Evolutionary conservation across 2,888 invertebrate genomes (phyloP).

Genomic region (Antitype chi): DNA sequence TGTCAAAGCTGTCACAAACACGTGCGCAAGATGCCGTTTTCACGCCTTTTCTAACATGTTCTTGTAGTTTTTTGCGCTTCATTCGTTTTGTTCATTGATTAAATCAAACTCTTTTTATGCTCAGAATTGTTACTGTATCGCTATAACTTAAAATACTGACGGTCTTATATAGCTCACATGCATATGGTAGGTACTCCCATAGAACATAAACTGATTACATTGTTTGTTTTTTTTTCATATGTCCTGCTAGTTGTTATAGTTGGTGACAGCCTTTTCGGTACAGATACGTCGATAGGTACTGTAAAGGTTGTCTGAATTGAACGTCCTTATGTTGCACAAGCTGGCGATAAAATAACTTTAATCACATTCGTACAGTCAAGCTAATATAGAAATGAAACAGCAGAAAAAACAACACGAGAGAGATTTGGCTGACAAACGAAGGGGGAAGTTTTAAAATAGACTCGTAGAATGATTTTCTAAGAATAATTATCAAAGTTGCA

Average conservation of each 20-base stretch:
- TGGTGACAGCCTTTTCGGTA: not conserved
- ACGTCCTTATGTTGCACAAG: too few relatives aligned
- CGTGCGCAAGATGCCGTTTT: constrained; percentile 62
- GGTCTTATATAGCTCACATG: not conserved
- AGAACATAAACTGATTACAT: not conserved
- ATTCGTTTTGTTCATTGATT: constrained; percentile 1
- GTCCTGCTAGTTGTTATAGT: not conserved
- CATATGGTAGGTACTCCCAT: not conserved
- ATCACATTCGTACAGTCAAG: too few relatives aligned
- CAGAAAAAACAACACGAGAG: too few relatives aligned
- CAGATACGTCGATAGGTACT: too few relatives aligned
- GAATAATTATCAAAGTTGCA: too few relatives aligned
- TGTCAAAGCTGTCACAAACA: constrained; percentile 78
- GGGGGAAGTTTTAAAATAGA: too few relatives aligned
- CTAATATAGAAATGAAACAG: too few relatives aligned
- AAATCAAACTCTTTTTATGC: not conserved
- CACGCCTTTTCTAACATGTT: constrained; percentile 57
- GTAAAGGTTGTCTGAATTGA: not conserved
- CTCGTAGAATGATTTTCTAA: too few relatives aligned
- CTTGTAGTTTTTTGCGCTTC: constrained; percentile 17
- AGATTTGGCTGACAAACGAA: too few relatives aligned
- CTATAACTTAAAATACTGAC: not conserved
- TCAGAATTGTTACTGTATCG: not conserved
- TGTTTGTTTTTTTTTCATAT: not conserved
- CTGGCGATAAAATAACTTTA: too few relatives aligned